A percentile compares a stretch with the other conserved stretches of the same genome.
These are phyloP conservation scores for Hepsetus odoe DNA, from an alignment of 2,113 vertebrate species.

Conservation along the genomic window DNA sequence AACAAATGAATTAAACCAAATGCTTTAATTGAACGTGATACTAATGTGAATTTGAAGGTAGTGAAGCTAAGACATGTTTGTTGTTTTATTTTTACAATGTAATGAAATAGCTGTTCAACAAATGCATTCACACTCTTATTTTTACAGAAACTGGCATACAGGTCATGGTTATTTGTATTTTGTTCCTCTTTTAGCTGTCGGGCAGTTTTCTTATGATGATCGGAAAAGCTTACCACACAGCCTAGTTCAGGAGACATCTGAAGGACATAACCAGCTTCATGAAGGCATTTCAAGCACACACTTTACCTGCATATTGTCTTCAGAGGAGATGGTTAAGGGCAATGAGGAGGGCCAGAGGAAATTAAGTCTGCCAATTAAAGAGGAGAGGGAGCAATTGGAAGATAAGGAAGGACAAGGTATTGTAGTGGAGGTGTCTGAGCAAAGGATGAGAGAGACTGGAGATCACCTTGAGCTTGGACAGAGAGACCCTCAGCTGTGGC, in stretches of 20 bases:
- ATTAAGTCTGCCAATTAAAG: slow-evolving; percentile 54
- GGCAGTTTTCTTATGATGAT: background rate
- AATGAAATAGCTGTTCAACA: too few species aligned
- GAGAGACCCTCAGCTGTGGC: background rate
- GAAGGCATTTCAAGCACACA: slow-evolving; percentile 16
- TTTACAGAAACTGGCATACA: background rate
- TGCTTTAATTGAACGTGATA: too few species aligned
- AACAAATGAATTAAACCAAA: too few species aligned
- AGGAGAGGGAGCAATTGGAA: slow-evolving; percentile 53
- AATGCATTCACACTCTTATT: too few species aligned
- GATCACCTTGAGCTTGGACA: slow-evolving; percentile 7
- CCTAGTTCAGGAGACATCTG: slow-evolving; percentile 4
- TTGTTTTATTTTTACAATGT: too few species aligned
- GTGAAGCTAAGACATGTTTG: too few species aligned
- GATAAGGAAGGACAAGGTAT: slow-evolving; percentile 33
- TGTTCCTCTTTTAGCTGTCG: background rate
- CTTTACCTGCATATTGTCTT: background rate
- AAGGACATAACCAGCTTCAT: slow-evolving; percentile 10
- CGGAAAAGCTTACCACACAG: background rate
- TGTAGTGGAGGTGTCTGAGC: slow-evolving; percentile 11
- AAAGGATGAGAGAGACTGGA: slow-evolving; percentile 14
- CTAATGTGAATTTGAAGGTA: too few species aligned
- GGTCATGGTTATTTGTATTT: background rate
- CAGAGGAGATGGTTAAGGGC: background rate
- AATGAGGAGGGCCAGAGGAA: background rate